Evolutionary conservation across 2,888 invertebrate species (phyloP).

Genomic region (Lagria hirta): DNA sequence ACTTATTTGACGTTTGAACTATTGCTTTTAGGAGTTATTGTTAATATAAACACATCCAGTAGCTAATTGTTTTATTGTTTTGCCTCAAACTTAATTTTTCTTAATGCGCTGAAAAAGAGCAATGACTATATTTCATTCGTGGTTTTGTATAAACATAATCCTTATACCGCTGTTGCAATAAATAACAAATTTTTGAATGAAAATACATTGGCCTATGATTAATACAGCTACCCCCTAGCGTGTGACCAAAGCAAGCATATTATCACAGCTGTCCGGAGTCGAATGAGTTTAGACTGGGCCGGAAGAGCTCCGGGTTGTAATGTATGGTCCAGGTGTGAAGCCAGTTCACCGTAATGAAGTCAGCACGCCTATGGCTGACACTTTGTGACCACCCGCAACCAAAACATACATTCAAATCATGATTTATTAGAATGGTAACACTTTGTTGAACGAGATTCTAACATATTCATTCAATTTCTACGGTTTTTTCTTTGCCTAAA

Average conservation of each 20-base stretch:
- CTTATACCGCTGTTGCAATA: conserved; percentile 8
- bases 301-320: conserved; percentile 38
- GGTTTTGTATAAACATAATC: conserved; percentile 12
- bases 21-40: too few relatives aligned
- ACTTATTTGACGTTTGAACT: too few relatives aligned
- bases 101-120: too few relatives aligned
- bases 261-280: conserved; percentile 32
- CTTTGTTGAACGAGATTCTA: conserved; percentile 38
- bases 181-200: conserved; percentile 26
- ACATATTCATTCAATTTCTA: conserved; percentile 40
- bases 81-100: too few relatives aligned
- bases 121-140: too few relatives aligned
- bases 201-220: conserved; percentile 22
- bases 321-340: conserved; percentile 47
- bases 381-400: conserved; percentile 49
- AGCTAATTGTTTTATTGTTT: too few relatives aligned
- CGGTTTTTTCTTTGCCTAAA: conserved; percentile 34
- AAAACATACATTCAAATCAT: conserved; percentile 46
- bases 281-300: conserved; percentile 28
- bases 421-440: conserved; percentile 47
- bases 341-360: conserved; percentile 45
- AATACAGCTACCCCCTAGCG: conserved; percentile 27
- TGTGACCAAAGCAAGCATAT: conserved; percentile 29
- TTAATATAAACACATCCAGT: too few relatives aligned
- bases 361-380: conserved; percentile 45